A percentile compares a stretch with the other conserved stretches of the same genome.
phyloP scores from a whole-genome alignment of 35 echinoderm and acorn worm species.

The Apostichopus californicus region DNA sequence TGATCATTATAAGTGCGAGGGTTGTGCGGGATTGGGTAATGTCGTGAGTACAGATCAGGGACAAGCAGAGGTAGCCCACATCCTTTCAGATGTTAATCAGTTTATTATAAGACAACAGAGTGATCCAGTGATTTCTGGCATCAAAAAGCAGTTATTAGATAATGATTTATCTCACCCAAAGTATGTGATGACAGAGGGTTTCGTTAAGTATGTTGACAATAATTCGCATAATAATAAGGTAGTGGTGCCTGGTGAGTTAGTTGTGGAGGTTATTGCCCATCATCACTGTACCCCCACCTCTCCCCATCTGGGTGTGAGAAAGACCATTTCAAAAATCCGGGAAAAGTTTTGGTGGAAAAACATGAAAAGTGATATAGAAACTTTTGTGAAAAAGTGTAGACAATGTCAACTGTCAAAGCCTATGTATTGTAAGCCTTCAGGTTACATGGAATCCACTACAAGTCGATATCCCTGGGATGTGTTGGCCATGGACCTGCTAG shows the following conservation, averaged over 20 bases:
- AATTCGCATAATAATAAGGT: not conserved
- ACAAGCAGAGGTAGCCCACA: not conserved
- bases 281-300: slow-evolving; percentile 45
- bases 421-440: slow-evolving; percentile 30
- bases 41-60: not conserved
- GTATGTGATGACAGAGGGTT: too few relatives aligned
- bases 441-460: slow-evolving; percentile 25
- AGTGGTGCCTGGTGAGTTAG: not conserved
- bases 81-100: not conserved
- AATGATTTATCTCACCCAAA: too few relatives aligned
- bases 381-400: slow-evolving; percentile 46
- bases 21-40: not conserved
- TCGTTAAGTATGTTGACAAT: not conserved
- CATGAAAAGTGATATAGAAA: slow-evolving; percentile 38
- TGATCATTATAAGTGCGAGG: too few relatives aligned
- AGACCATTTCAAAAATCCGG: slow-evolving; percentile 38
- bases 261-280: not conserved
- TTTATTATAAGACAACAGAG: not conserved
- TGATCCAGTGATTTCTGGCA: not conserved
- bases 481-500: not conserved
- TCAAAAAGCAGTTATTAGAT: too few relatives aligned
- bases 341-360: slow-evolving; percentile 59
- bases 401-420: slow-evolving; percentile 33
- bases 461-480: slow-evolving; percentile 27
- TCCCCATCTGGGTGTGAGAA: slow-evolving; percentile 55